Evolutionary conservation across 2,888 invertebrate genomes (phyloP), one percentile per base, ranked within the genome.

Genomic region (Spisula solida): DNA sequence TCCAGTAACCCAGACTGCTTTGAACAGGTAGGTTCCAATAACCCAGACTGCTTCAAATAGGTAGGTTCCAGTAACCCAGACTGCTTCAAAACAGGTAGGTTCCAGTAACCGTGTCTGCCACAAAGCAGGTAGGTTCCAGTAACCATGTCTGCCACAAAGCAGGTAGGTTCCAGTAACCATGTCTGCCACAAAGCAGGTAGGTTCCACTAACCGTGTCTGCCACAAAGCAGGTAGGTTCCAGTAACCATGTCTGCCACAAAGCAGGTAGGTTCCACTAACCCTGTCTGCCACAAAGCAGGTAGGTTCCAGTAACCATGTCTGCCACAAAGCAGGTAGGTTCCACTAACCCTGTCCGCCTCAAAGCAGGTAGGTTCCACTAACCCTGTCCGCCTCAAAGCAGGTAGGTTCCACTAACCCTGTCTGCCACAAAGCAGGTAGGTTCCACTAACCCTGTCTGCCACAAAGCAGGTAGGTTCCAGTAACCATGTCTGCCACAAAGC

Each of bases 141-240:
- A 96, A 96, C 88, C 95, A 96, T 48, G 85, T 95, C 10, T 96
- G 96, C 92, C 93, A 94, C 55, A 92, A 92, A 80, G 79, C 92
- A 93, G 94, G 95, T n/a, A n/a, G 95, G 95, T 16, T 95, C 95
- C 6, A 91, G 93, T 47, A 96, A 96, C 88, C 95, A 96, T 48
- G 85, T 95, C 10, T 96, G 96, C 92, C 93, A 94, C 55, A 92
- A 92, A 80, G 79, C 92, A 93, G 94, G 95, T n/a, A n/a, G 95
- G 95, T 16, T 95, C 95, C 6, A 91, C 93, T 47, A 96, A 96
- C 88, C 95, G 96, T 48, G 85, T 95, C 10, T 96, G 96, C 92
- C 93, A 94, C 55, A 92, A 92, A 80, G 79, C 92, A 93, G 94
- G 95, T n/a, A n/a, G 95, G 95, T 16, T 95, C 95, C 6, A 91